phyloP scores from a whole-genome alignment of 2,113 vertebrate species.

The Eolophus roseicapilla region DNA sequence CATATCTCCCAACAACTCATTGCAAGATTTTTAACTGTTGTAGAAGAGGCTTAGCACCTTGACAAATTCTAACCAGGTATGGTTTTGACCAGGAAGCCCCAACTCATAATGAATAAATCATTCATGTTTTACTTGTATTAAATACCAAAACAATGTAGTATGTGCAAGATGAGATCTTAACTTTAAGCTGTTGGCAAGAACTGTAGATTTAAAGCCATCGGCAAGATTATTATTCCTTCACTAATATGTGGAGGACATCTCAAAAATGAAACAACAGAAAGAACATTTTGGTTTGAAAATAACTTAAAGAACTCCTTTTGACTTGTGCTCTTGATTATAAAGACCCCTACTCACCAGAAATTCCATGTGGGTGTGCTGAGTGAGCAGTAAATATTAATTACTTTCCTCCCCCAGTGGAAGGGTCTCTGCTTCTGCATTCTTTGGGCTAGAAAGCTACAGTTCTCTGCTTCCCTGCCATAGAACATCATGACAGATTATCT shows the following conservation, averaged over 20 bases:
- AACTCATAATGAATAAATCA: background rate
- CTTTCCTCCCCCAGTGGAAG: slow-evolving; percentile 6
- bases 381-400: slow-evolving; percentile 24
- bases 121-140: background rate
- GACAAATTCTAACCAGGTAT: background rate
- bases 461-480: background rate
- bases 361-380: background rate
- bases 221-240: background rate
- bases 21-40: background rate
- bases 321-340: background rate
- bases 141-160: background rate
- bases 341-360: slow-evolving; percentile 15
- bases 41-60: background rate
- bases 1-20: background rate
- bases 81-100: background rate
- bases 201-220: background rate
- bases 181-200: background rate
- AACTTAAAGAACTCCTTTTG: background rate
- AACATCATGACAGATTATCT: background rate
- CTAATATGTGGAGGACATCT: background rate
- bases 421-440: slow-evolving; percentile 33
- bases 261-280: background rate
- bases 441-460: background rate
- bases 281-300: background rate
- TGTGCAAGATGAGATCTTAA: background rate